These are phyloP conservation scores for Parapristionchus giblindavisi DNA, from an alignment of 2,888 invertebrate species.

Conservation along the genomic window DNA sequence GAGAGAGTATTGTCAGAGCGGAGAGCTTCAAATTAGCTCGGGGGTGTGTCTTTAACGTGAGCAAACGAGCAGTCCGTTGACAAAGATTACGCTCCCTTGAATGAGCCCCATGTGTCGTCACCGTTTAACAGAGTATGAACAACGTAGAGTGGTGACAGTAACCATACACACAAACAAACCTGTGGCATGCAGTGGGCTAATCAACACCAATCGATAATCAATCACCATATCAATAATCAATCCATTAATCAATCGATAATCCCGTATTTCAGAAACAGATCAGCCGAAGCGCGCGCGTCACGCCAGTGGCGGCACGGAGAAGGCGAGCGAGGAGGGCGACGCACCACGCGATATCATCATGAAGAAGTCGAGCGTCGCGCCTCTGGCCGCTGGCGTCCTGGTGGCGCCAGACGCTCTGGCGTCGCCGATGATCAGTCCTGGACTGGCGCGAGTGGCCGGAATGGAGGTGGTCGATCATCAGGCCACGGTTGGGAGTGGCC, in stretches of 20 bases:
- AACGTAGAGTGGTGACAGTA: no score
- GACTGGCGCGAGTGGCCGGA: conserved; percentile 17
- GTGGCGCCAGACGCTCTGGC: not conserved
- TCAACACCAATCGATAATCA: no score
- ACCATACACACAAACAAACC: no score
- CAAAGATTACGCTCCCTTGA: no score
- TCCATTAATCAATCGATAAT: not conserved
- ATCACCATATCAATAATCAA: not conserved
- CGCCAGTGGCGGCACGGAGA: conserved; percentile 42
- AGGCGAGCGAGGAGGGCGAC: conserved; percentile 52
- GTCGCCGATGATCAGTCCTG: not conserved
- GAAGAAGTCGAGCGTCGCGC: not conserved
- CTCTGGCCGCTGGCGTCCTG: not conserved
- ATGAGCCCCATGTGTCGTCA: no score
- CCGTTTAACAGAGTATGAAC: no score
- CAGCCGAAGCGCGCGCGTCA: conserved; percentile 35
- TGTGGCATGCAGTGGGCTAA: no score
- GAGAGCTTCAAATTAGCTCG: no score
- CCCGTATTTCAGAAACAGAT: not conserved
- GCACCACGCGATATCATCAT: conserved; percentile 41
- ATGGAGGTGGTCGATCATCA: conserved; percentile 42
- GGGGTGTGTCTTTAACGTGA: no score
- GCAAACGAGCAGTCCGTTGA: no score
- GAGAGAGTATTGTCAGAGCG: no score
- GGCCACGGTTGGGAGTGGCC: conserved; percentile 64